Evolutionary conservation across 35 echinoderm and acorn worm species (phyloP), one percentile per base, ranked within the genome.

Genomic region (Anneissia japonica): DNA sequence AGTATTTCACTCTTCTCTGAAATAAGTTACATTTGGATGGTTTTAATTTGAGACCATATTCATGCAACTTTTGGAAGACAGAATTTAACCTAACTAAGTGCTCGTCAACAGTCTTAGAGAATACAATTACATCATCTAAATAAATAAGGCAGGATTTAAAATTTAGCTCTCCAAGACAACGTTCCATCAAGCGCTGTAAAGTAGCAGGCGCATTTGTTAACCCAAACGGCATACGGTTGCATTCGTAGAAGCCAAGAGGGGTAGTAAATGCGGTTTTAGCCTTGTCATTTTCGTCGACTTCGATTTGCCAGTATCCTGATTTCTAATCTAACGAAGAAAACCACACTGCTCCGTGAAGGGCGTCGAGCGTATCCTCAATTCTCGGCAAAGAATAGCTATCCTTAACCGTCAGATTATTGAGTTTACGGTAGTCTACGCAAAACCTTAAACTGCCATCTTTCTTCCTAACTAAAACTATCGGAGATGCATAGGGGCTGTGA

Each of bases 71-170:
- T 13, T 45, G 11, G 28, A 93, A 56, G n/a, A 93, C 91, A 0
- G 80, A 0, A 3, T 80, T 81, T 34, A 88, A 31, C 35, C 91
- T 36, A 32, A 88, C 79, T 23, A 93, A 34, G 31, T 93, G 91
- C 37, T 90, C 87, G 7, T 85, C 83, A 46, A 89, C 43, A 16
- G 82, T 90, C 10, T 35, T 73, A 1, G 91, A 93, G 29, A 89
- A 93, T 6, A 93, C 73, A 11, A 93, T 89, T 2, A 93, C 41
- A 74, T 93, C 91, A 84, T 93, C 86, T 0, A 85, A 46, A 36
- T 93, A 93, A 14, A 93, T 35, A 0, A n/a, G n/a, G n/a, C n/a
- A n/a, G n/a, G n/a, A 10, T 36, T 87, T 82, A 13, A 87, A 72
- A 46, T 92, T 87, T 32, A 87, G 37, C 35, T 87, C 90, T 1